These are phyloP conservation scores for Tinamus guttatus DNA, from an alignment of 2,113 vertebrate genomes.

Conservation along the genomic window DNA sequence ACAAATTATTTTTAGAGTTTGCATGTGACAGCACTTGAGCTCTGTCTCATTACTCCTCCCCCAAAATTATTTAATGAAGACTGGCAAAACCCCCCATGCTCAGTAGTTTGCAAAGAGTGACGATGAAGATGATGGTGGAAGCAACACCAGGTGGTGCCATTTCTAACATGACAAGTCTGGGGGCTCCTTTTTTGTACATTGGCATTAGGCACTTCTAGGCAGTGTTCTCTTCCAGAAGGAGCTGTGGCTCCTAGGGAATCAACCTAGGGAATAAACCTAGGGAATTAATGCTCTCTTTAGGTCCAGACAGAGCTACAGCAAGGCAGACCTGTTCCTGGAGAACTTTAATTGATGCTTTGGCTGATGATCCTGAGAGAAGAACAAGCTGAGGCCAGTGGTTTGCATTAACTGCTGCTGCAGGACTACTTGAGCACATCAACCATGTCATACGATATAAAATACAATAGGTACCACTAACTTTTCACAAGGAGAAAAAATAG, in stretches of 20 bases:
- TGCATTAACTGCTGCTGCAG: background rate
- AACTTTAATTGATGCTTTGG: background rate
- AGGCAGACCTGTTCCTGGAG: background rate
- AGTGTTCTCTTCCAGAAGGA: background rate
- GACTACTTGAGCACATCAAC: background rate
- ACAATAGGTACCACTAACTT: background rate
- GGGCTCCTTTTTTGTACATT: background rate
- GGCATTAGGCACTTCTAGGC: background rate
- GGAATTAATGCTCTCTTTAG: background rate
- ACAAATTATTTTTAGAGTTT: background rate
- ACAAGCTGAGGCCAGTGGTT: background rate
- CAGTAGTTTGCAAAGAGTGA: background rate
- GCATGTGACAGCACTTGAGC: slow-evolving; percentile 7
- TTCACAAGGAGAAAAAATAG: background rate
- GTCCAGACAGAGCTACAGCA: background rate
- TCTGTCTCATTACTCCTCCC: background rate
- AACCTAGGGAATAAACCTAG: too few species aligned
- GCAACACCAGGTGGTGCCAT: background rate
- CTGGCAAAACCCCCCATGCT: background rate
- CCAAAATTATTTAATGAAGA: background rate
- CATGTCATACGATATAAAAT: background rate
- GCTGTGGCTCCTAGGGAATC: too few species aligned
- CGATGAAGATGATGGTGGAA: background rate
- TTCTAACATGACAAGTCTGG: background rate
- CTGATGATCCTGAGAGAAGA: background rate